Evolutionary conservation across 2,888 invertebrate species (phyloP), one percentile per base, ranked within the genome.

Genomic region (Meiosimyza decipiens): DNA sequence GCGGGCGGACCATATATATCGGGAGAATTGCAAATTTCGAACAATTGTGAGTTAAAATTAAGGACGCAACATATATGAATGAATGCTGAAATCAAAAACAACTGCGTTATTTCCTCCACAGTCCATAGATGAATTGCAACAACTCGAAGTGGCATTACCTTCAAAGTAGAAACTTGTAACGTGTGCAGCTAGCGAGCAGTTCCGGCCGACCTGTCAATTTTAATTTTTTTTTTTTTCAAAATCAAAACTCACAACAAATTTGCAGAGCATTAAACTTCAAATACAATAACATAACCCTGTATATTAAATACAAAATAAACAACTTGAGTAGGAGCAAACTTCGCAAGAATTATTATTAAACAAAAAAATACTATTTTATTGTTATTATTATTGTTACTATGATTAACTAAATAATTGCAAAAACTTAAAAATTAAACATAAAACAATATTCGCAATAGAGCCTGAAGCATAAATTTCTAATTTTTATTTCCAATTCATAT

Each of bases 251-350:
- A 51, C 65, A 47, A 59, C 12, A 51, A 47, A n/a, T 50, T 69
- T 63, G 22, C 40, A 51, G n/a, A 62, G 16, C 55, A 55, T 49
- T 22, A 50, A 67, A 71, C 66, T 64, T 22, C 66, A 65, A 75
- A 60, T 69, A 71, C 69, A 71, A 66, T 66, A 67, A 72, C 66
- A 69, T 40, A 40, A 40, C 40, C 9, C 6, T 40, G 40, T 40
- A 40, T 40, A 40, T 40, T 40, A 57, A 70, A 76, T 72, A 75
- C 71, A 78, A 77, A 79, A 78, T 71, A 75, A 40, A 76, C 78
- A 80, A 78, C 76, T 77, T 77, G 77, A 84, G 84, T 84, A 84
- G 84, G 84, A 84, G 84, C 85, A 84, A 84, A 84, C 84, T 84
- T 84, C 84, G 84, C 84, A 84, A 81, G 76, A 74, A 75, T 77